Evolutionary conservation across 2,113 vertebrate species (phyloP), one percentile per base, ranked within the genome.

Genomic region (Chlamydotis undulata): DNA sequence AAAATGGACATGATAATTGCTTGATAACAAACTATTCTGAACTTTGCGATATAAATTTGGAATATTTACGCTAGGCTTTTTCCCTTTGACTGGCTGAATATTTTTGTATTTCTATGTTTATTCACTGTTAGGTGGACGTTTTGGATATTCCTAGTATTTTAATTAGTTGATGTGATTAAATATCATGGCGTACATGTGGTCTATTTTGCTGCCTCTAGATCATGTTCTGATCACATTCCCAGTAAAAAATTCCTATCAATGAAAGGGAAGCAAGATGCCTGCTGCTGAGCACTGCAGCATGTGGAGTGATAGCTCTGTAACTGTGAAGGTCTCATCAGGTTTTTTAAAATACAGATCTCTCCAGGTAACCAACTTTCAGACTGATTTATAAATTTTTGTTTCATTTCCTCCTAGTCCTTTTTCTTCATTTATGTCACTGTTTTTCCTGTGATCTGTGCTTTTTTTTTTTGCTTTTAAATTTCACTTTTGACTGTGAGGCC

Each of bases 151-250:
- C 3, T 43, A 1, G 37, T 24, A 19, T 64, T 77, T 59, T 45
- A 43, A 67, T 60, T 43, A 43, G 49, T 59, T 31, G 29, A 3
- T 65, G 12, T 15, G 19, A 23, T 69, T 68, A 35, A 82, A 10
- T 73, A 13, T 80, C 23, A 3, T 25, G 57, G 29, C 35, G 22
- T 14, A 9, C 10, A 2, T 0, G 1, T 43, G 26, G 8, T 47
- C 33, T 84, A 0, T 39, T 93, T 60, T 76, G 39, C 61, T 73
- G 3, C 57, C 79, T 52, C 12, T 75, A n/a, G 14, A 13, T 45
- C 6, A 0, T 19, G 19, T 73, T 75, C 70, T 83, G 76, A 41
- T 67, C 29, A 6, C 10, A 10, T 7, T 74, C 23, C 31, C 39
- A 6, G 11, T 22, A 22, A 80, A 26, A 68, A 83, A 71, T 79